phyloP scores from a whole-genome alignment of 64 coral and sea anemone genomes.

The Catalaphyllia jardinei region DNA sequence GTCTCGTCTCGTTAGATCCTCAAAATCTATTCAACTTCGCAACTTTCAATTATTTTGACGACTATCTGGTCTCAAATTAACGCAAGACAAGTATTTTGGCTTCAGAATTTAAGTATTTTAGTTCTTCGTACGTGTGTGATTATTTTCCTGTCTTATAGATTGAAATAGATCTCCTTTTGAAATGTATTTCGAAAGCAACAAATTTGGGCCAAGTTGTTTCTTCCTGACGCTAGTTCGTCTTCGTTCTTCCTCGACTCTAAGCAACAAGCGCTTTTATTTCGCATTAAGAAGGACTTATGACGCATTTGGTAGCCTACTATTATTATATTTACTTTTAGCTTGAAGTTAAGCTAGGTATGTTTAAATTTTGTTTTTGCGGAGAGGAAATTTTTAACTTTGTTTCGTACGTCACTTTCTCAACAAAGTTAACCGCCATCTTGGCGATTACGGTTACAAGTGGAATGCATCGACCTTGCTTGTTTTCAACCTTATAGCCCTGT shows the following conservation, averaged over 20 bases:
- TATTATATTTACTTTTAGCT: background rate
- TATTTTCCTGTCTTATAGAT: background rate
- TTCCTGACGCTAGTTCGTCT: background rate
- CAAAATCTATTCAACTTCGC: slow-evolving; percentile 16
- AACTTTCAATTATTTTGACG: slow-evolving; percentile 12
- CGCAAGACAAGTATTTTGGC: background rate
- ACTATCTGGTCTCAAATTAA: background rate
- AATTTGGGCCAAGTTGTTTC: background rate
- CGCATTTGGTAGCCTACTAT: background rate
- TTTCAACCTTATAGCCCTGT: background rate
- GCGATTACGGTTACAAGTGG: slow-evolving; percentile 11
- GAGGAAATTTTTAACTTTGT: background rate
- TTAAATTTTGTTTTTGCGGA: background rate
- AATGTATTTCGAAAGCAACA: background rate
- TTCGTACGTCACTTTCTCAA: background rate
- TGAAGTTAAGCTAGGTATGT: background rate
- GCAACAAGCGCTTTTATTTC: slow-evolving; percentile 22
- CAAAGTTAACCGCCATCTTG: slow-evolving; percentile 40
- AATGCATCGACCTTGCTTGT: background rate
- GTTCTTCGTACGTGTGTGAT: background rate
- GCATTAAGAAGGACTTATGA: background rate
- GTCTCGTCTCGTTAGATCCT: slow-evolving; percentile 11
- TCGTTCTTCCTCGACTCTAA: slow-evolving; percentile 13
- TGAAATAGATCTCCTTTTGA: background rate
- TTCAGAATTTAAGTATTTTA: background rate